phyloP scores from a whole-genome alignment of 2,888 invertebrate species.

The Strigamia transsilvanica region DNA sequence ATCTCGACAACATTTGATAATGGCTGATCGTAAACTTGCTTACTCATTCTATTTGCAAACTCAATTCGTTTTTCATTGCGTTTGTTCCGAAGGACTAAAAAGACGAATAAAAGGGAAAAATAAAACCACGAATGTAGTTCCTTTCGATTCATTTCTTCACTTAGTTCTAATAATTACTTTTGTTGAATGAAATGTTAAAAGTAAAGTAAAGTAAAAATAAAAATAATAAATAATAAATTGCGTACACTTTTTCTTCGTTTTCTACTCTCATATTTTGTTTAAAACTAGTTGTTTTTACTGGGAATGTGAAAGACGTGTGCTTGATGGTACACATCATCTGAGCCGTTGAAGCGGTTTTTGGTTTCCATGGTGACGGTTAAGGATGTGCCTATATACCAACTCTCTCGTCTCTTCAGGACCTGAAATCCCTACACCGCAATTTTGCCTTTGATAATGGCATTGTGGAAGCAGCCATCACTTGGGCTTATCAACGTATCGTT shows the following conservation, averaged over 20 bases:
- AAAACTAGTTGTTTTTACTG: not conserved
- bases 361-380: slow-evolving; percentile 21
- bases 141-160: not conserved
- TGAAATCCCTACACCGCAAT: slow-evolving; percentile 26
- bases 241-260: not conserved
- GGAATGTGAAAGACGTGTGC: not conserved
- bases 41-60: not conserved
- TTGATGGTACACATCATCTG: slow-evolving; percentile 6
- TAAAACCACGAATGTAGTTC: not conserved
- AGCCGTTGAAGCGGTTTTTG: not conserved
- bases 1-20: slow-evolving; percentile 7
- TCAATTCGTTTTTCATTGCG: slow-evolving; percentile 11
- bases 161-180: not conserved
- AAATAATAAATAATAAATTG: not conserved
- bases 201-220: not conserved
- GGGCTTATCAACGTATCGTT: slow-evolving; percentile 38
- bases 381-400: slow-evolving; percentile 1
- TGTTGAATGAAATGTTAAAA: not conserved
- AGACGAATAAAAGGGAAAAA: not conserved
- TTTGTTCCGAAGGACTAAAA: not conserved
- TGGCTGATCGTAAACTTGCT: slow-evolving; percentile 6
- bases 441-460: slow-evolving; percentile 6
- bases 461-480: slow-evolving; percentile 35
- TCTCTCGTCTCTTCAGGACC: not conserved
- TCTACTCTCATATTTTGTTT: not conserved